Percentiles rank a stretch among this genome's conserved stretches.
Conservation (phyloP, 2,888 invertebrate species). For the Apodemia hepburni region DNA sequence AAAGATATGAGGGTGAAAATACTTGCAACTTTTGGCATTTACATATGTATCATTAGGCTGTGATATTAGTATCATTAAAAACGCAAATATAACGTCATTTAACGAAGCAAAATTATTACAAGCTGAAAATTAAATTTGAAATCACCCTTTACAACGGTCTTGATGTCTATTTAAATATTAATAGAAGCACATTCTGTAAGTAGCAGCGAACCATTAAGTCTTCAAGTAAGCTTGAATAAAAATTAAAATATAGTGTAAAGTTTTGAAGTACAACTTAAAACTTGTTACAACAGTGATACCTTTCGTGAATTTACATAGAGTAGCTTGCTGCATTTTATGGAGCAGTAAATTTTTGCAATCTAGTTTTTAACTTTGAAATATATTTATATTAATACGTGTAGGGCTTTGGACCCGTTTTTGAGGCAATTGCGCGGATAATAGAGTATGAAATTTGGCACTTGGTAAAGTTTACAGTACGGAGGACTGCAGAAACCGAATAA, state of each 20-base stretch:
- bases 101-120: neutral
- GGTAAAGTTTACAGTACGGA: no score
- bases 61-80: neutral
- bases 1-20: neutral
- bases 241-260: constrained; percentile 4
- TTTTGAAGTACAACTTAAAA: neutral
- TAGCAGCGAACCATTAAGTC: neutral
- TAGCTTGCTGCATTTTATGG: no score
- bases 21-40: neutral
- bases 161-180: constrained; percentile 10
- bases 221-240: neutral
- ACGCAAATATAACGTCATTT: neutral
- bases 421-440: no score
- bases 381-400: no score
- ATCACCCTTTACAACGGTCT: neutral
- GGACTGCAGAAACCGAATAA: no score
- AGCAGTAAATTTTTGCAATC: no score
- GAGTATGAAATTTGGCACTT: no score
- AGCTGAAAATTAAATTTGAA: neutral
- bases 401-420: no score
- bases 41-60: no score
- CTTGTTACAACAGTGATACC: neutral
- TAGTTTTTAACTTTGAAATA: no score
- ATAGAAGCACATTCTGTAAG: constrained; percentile 2
- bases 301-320: neutral